These are phyloP conservation scores for Muscicapa adusta DNA, from an alignment of 2,113 vertebrate species.

Conservation along the genomic window DNA sequence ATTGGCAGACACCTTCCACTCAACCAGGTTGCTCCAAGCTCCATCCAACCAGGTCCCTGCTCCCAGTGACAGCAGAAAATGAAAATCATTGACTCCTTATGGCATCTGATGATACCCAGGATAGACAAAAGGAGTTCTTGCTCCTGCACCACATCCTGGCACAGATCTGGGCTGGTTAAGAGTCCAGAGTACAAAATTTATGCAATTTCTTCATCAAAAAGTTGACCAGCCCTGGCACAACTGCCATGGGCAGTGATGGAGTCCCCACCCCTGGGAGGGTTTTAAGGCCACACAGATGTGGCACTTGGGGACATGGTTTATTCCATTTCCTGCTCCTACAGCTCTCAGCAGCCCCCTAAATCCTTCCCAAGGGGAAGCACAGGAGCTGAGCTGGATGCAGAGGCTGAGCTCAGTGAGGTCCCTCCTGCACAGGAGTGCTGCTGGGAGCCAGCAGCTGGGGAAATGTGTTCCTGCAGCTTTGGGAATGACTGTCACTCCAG, in stretches of 20 bases:
- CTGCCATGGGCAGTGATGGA: neutral
- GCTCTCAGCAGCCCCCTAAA: neutral
- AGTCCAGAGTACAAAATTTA: neutral
- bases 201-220: neutral
- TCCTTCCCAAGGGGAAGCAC: accelerated
- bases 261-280: no score
- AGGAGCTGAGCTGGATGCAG: neutral
- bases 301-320: neutral
- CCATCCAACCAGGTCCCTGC: no score
- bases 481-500: neutral
- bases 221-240: neutral
- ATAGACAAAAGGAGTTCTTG: neutral
- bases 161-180: accelerated
- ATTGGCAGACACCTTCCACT: neutral
- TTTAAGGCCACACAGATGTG: neutral
- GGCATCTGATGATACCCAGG: neutral
- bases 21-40: neutral
- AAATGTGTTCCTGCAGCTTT: neutral
- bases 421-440: neutral
- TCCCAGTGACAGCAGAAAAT: neutral
- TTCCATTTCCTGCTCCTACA: neutral
- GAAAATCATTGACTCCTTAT: neutral
- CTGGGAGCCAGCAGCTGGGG: neutral
- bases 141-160: neutral
- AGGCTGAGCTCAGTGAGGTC: neutral